phyloP scores from a whole-genome alignment of 2,888 invertebrate species.

The Orchesella flavescens region DNA sequence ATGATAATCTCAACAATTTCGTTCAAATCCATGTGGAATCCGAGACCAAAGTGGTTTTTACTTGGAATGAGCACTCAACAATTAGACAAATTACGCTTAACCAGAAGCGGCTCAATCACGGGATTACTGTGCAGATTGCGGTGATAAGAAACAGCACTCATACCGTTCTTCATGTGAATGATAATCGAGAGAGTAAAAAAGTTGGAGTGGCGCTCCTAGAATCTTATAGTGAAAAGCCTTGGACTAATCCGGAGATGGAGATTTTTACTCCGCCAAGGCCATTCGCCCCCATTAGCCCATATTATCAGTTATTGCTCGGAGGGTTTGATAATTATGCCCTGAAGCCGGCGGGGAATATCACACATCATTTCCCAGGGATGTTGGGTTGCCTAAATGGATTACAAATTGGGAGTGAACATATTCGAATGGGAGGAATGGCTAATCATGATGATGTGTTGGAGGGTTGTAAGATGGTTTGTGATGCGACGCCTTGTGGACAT shows the following conservation, averaged over 20 bases:
- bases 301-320: conserved; percentile 89
- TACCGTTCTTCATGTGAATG: conserved; percentile 88
- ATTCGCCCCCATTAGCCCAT: conserved; percentile 90
- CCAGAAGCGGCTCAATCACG: conserved; percentile 80
- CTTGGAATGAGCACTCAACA: conserved; percentile 81
- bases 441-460: conserved; percentile 75
- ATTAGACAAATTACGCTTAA: conserved; percentile 66
- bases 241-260: conserved; percentile 88
- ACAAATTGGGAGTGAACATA: conserved; percentile 86
- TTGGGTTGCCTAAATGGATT: conserved; percentile 79
- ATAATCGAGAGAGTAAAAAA: conserved; percentile 82
- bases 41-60: conserved; percentile 85
- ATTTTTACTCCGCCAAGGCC: conserved; percentile 90
- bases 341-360: conserved; percentile 77
- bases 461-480: conserved; percentile 92
- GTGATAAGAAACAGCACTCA: conserved; percentile 83
- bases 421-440: conserved; percentile 73
- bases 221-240: conserved; percentile 88
- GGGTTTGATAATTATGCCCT: conserved; percentile 87
- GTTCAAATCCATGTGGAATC: conserved; percentile 89
- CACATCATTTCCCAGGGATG: conserved; percentile 77
- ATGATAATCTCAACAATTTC: conserved; percentile 94
- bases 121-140: conserved; percentile 91
- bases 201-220: conserved; percentile 81
- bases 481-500: conserved; percentile 89